A percentile compares a stretch with the other conserved stretches of the same genome.
Evolutionary conservation across 2,888 invertebrate species (phyloP).

Genomic region (Oxytorus armatus): DNA sequence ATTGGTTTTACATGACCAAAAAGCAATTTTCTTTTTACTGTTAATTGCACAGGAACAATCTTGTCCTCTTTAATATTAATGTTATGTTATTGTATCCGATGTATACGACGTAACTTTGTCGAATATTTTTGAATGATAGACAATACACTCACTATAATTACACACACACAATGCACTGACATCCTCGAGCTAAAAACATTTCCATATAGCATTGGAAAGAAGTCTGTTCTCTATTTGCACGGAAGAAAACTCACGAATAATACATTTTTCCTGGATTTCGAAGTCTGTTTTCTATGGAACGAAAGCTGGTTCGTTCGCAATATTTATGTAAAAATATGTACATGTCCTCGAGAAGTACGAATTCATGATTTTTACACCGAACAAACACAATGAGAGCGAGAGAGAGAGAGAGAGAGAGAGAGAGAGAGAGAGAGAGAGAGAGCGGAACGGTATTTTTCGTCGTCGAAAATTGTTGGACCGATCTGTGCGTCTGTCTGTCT

Average conservation of each 20-base stretch:
- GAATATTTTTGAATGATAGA: not conserved
- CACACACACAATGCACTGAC: not conserved
- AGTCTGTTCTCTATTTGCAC: not conserved
- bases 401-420: too few relatives aligned
- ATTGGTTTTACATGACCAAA: too few relatives aligned
- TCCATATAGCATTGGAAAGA: not conserved
- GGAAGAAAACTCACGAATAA: constrained; percentile 13
- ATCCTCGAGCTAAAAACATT: not conserved
- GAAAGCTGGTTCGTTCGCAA: not conserved
- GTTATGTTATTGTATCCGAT: too few relatives aligned
- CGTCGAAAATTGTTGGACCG: constrained; percentile 33
- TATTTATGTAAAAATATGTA: constrained; percentile 60
- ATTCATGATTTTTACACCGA: constrained; percentile 39
- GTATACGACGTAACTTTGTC: not conserved
- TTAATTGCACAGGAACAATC: too few relatives aligned
- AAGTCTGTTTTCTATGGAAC: not conserved
- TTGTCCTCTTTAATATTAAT: too few relatives aligned
- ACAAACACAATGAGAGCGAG: not conserved
- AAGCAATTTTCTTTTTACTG: too few relatives aligned
- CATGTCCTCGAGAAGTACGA: constrained; percentile 14
- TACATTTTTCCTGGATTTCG: constrained; percentile 1
- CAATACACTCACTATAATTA: not conserved
- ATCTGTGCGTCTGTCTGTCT: not conserved
- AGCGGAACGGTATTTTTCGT: constrained; percentile 4
- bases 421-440: not conserved